These are phyloP conservation scores for Aplidium turbinatum DNA, from an alignment of 23 tunicate species.

Conservation along the genomic window DNA sequence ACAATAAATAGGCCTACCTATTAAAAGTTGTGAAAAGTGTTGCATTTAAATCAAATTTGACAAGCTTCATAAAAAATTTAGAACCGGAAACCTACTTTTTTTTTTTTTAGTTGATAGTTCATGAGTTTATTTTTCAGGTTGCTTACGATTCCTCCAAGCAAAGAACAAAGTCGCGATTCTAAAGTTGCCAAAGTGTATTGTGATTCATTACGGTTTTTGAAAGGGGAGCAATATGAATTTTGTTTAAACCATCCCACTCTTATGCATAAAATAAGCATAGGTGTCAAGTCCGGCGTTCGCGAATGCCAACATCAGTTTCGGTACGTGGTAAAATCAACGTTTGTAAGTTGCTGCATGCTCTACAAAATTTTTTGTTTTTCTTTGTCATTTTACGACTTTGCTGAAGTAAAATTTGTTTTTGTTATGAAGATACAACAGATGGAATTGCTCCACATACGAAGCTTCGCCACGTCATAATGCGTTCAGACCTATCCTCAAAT, in stretches of 20 bases:
- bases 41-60: constrained; percentile 14
- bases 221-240: constrained; percentile 39
- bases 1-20: too few species aligned
- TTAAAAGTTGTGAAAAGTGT: too few species aligned
- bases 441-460: constrained; percentile 83
- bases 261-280: constrained; percentile 78
- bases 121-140: constrained; percentile 40
- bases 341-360: too few species aligned
- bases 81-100: background rate
- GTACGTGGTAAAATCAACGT: too few species aligned
- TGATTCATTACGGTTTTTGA: constrained; percentile 51
- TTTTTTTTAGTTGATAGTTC: background rate
- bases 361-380: background rate
- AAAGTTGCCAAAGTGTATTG: constrained; percentile 64
- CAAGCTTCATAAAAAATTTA: background rate
- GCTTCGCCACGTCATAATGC: constrained; percentile 58
- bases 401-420: background rate
- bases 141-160: constrained; percentile 34
- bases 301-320: constrained; percentile 80
- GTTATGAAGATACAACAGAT: constrained; percentile 45
- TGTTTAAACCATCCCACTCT: constrained; percentile 68
- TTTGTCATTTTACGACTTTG: background rate
- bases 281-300: constrained; percentile 52
- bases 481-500: constrained; percentile 74
- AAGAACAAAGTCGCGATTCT: constrained; percentile 31